Evolutionary conservation across 2,113 vertebrate genomes (phyloP).

Genomic region (Phylloscopus trochiloides): DNA sequence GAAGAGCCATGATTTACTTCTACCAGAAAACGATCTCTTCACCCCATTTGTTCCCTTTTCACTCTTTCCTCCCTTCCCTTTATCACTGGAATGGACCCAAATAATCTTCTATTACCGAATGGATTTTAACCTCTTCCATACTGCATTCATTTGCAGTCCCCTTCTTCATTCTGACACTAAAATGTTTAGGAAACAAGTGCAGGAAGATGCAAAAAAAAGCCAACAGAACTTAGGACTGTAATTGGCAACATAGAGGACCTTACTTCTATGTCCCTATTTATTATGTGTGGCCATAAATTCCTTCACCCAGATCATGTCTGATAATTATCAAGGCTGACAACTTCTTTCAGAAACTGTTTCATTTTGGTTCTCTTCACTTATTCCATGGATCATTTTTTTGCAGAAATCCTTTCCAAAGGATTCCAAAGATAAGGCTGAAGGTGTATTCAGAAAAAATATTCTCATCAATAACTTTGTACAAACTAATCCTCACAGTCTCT

Average conservation of each 20-base stretch:
- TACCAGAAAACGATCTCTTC: neutral
- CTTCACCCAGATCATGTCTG: neutral
- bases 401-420: neutral
- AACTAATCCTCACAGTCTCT: neutral
- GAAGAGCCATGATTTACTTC: neutral
- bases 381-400: neutral
- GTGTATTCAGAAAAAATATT: neutral
- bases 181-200: neutral
- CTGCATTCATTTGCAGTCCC: neutral
- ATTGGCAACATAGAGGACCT: neutral
- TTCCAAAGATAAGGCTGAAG: constrained; percentile 27
- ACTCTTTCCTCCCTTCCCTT: neutral
- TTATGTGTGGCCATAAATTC: neutral
- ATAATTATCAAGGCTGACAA: neutral
- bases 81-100: neutral
- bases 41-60: neutral
- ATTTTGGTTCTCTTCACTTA: neutral
- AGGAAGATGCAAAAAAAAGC: neutral
- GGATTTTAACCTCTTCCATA: neutral
- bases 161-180: neutral
- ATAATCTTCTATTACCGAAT: neutral
- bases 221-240: neutral
- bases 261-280: neutral
- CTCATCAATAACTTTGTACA: neutral
- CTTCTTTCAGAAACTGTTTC: neutral